A percentile compares a stretch with the other conserved stretches of the same genome.
phyloP scores from a whole-genome alignment of 2,888 invertebrate species.

The Microctonus brassicae region DNA sequence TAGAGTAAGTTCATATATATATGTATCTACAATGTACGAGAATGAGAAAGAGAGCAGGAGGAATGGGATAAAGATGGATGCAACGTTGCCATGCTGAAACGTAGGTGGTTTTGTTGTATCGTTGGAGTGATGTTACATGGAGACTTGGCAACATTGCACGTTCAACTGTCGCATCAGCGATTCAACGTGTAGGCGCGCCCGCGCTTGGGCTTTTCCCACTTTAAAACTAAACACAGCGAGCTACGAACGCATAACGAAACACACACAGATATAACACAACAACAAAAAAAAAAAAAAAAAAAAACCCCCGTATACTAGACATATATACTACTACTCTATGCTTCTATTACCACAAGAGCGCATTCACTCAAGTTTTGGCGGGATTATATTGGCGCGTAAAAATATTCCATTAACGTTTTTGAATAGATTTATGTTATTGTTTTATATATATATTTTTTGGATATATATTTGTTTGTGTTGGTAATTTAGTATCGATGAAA shows the following conservation, averaged over 20 bases:
- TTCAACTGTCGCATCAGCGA: not conserved
- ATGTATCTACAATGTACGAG: no score
- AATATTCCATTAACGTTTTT: not conserved
- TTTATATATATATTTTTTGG: no score
- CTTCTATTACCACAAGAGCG: not conserved
- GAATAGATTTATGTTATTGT: no score
- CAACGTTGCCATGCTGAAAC: not conserved
- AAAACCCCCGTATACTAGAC: no score
- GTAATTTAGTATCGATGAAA: no score
- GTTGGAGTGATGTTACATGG: not conserved
- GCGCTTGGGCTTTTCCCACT: not conserved
- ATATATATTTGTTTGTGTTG: no score
- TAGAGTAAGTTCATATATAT: no score
- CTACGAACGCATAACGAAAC: not conserved
- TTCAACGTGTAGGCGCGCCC: conserved; percentile 3
- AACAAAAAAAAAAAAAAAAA: no score
- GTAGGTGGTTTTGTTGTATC: not conserved
- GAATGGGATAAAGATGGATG: not conserved
- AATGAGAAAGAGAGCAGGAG: not conserved
- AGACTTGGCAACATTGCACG: not conserved
- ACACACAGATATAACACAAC: no score
- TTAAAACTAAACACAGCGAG: not conserved
- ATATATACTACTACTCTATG: no score
- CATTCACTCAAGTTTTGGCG: not conserved
- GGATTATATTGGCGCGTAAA: not conserved